Evolutionary conservation across 2,888 invertebrate species (phyloP), one percentile per base, ranked within the genome.

Genomic region (Parthenolecanium corni): DNA sequence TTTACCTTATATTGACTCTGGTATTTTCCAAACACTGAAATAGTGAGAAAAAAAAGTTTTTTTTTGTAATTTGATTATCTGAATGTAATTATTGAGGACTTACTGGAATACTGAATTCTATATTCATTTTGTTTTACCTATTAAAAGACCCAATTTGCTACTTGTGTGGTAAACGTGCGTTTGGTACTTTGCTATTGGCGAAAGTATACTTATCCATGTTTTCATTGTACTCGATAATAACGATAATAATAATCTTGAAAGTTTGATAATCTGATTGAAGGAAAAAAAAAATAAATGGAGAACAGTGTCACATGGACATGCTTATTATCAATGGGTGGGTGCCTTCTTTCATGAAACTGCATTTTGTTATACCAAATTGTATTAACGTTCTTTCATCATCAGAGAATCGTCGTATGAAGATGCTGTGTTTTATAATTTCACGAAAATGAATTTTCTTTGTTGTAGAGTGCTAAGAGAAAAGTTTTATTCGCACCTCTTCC

Each of bases 141-240:
- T 31, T 9, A 31, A 31, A 31, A 31, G 31, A 9, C 31, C 31
- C 9, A 31, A 31, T 40, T 42, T 21, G 31, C 54, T 42, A 42
- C 54, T 21, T 54, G 54, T 24, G 42, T 40, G 42, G 24, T 40
- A 54, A 54, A 54, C 16, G 40, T 42, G 23, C 16, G n/a, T 21
- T 18, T 25, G 12, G 4, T 11, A 24, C 9, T 2, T 54, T 42
- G 18, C 38, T 42, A 16, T 38, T 24, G 54, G 54, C 54, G 54
- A 54, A 54, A 54, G 54, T 54, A 40, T n/a, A n/a, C n/a, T n/a
- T n/a, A n/a, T 54, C 54, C 54, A 54, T 42, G 38, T 54, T 54
- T 54, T 38, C 40, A 21, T 31, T 31, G 38, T 54, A 24, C 54
- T 16, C 42, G 38, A 16, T 38, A 42, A 23, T 44, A 23, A 40